Evolutionary conservation across 1,140 invertebrate species (phyloP), one percentile per base, ranked within the genome.

Genomic region (Dreissena rostriformis): DNA sequence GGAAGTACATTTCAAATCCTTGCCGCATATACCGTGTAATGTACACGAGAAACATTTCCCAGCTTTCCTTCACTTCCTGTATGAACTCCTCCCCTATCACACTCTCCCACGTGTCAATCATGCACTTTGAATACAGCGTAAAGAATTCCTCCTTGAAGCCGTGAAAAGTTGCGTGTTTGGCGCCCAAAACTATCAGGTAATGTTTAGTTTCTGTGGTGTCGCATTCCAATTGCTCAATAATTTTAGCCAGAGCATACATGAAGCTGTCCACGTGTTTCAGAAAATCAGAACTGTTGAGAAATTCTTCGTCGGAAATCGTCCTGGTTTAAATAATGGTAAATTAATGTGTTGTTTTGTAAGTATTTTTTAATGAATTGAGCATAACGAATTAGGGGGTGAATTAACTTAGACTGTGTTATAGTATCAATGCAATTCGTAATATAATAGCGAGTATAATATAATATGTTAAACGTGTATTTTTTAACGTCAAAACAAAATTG

Each of bases 91-190:
- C 88, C 0, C 89, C 86, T 17, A 90, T 86, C 24, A 87, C 84
- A 15, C 63, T 71, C 76, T 90, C 89, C 89, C 89, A 90, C 2
- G 85, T 87, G 51, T 89, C 85, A 66, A 90, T 51, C 81, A 90
- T 72, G 66, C 88, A 87, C 70, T 88, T 90, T 73, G 76, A 82
- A 83, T 85, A 90, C 57, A 88, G 75, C 11, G 73, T 29, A 70
- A 90, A 90, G 80, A 89, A 90, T 26, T 88, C 85, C n/a, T 79
- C 74, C 57, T 89, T 76, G 75, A 87, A 90, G 8, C 86, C 89
- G 14, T 86, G 72, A 15, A 88, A 82, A 65, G 84, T 85, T 19
- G 80, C 89, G 66, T 90, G 89, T 73, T 84, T 83, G 22, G 89
- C 89, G 26, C 89, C 89, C 29, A 90, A 82, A 51, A 86, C 73